Evolutionary conservation across 2,888 invertebrate genomes (phyloP), one percentile per base, ranked within the genome.

Genomic region (Lepeophtheirus nordmannii): DNA sequence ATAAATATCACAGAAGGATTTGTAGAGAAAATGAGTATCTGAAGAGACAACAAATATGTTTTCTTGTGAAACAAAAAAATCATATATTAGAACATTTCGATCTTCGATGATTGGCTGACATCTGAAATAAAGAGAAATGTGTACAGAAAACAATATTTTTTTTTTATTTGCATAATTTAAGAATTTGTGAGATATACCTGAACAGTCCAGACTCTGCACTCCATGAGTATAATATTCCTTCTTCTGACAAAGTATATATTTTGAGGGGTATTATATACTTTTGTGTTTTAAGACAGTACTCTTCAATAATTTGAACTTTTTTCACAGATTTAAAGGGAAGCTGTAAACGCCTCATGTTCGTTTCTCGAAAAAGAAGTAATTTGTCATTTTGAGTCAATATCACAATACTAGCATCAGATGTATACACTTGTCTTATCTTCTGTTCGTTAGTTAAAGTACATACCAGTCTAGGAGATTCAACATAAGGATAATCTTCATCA

Each of bases 11-110:
- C 14, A n/a, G 17, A 17, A 46, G 53, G 53, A 46, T 17, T 46
- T 17, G 8, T 46, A 46, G 53, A 46, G 53, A 17, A 46, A 46
- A 46, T 46, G 53, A 46, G 53, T 46, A 46, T 46, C 53, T 46
- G 53, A 46, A 17, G 53, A 46, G 2, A 46, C 53, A 17, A 46
- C 8, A 17, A 5, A 46, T 14, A 46, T 46, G n/a, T 14, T 46
- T n/a, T 46, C 53, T 46, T 46, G 53, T 46, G 53, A 46, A 46
- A 46, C 53, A 46, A 46, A 46, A 30, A 46, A 46, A 17, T 46
- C 53, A 14, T 46, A n/a, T 14, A 46, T 8, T 46, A n/a, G 53
- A 46, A 46, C 17, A 46, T 14, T 17, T 46, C 53, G 14, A n/a
- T 46, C 53, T 17, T 46, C 53, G 2, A 46, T 46, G 1, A n/a